Evolutionary conservation across 2,888 invertebrate species (phyloP).

Genomic region (Pimpla rufipes): DNA sequence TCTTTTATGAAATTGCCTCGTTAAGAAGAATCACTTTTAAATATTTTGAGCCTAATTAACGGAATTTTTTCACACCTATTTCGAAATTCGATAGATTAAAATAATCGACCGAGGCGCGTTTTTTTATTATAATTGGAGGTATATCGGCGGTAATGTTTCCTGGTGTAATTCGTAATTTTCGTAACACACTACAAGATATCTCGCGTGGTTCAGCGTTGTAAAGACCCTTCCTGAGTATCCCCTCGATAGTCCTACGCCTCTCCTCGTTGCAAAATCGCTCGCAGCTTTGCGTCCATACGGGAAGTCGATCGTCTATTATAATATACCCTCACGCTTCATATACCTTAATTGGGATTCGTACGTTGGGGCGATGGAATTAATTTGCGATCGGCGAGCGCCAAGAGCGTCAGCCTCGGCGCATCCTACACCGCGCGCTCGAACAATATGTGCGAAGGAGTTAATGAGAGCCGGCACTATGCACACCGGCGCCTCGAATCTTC

Average conservation of each 20-base stretch:
- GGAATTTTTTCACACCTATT: background rate
- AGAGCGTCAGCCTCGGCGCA: constrained; percentile 58
- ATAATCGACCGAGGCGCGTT: background rate
- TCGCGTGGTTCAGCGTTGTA: constrained; percentile 49
- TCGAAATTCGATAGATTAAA: background rate
- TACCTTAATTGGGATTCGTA: constrained; percentile 82
- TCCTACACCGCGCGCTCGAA: constrained; percentile 24
- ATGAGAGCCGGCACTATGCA: constrained; percentile 62
- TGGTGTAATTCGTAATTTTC: constrained; percentile 11
- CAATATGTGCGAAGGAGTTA: constrained; percentile 60
- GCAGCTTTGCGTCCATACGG: constrained; percentile 63
- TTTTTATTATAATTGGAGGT: constrained; percentile 7
- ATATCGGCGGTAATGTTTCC: background rate
- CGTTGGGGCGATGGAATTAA: constrained; percentile 79
- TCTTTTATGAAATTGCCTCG: too few relatives aligned
- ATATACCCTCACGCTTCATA: constrained; percentile 80
- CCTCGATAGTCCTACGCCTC: constrained; percentile 56
- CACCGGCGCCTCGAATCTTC: constrained; percentile 60
- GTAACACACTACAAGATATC: background rate
- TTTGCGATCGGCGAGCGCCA: constrained; percentile 78
- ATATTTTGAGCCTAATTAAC: background rate
- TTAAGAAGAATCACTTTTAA: too few relatives aligned
- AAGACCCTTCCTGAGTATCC: constrained; percentile 46
- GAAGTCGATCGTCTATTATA: constrained; percentile 76
- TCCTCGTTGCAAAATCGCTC: constrained; percentile 54